Conservation (phyloP, 2,797 vertebrate species). For the Clamator glandarius region DNA sequence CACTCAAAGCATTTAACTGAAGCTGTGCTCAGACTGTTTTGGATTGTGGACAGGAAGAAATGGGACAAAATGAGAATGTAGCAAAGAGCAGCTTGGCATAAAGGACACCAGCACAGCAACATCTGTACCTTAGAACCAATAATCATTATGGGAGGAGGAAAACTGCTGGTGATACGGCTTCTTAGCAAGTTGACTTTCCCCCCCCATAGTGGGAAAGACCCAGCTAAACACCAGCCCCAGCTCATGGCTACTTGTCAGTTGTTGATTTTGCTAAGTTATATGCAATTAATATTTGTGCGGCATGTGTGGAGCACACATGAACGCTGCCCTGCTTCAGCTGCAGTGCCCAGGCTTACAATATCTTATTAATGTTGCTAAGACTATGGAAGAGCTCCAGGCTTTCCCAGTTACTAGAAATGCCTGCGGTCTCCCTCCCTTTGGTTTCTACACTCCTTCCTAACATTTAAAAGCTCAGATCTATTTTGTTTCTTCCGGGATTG, state of each 20-base stretch:
- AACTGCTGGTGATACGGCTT: background rate
- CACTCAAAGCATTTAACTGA: background rate
- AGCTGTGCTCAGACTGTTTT: background rate
- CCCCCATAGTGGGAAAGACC: background rate
- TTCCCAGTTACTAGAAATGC: slow-evolving; percentile 1
- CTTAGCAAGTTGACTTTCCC: background rate
- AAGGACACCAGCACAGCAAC: background rate
- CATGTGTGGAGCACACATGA: accelerated
- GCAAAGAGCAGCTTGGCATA: background rate
- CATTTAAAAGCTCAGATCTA: slow-evolving; percentile 38
- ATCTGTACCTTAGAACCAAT: background rate
- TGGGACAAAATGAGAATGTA: background rate
- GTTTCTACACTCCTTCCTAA: slow-evolving; percentile 1
- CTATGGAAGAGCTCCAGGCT: background rate
- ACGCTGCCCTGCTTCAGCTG: accelerated
- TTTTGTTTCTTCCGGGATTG: slow-evolving; percentile 53
- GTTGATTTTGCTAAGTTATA: background rate
- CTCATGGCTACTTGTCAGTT: background rate
- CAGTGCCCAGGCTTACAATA: background rate
- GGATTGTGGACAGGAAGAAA: background rate
- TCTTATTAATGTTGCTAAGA: background rate
- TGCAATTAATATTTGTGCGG: background rate
- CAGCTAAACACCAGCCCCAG: background rate
- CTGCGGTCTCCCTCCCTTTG: background rate
- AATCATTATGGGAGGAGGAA: background rate